These are phyloP conservation scores for Punctoribates punctum DNA, from an alignment of 2,888 invertebrate genomes.

Conservation along the genomic window DNA sequence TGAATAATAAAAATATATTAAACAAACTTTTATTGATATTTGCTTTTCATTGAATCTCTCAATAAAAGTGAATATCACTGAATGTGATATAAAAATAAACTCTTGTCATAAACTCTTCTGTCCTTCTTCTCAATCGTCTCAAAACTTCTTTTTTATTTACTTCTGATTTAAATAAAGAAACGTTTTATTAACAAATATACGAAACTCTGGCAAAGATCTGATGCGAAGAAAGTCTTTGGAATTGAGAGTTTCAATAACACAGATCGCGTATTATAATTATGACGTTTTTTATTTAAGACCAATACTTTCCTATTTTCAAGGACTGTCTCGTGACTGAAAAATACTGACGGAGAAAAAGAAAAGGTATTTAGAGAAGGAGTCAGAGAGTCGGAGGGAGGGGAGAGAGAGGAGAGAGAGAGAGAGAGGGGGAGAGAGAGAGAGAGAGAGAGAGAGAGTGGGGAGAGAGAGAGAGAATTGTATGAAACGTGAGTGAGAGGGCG, in stretches of 20 bases:
- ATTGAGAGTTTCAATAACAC: background rate
- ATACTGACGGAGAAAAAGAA: background rate
- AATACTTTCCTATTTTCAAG: background rate
- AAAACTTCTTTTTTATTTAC: no score
- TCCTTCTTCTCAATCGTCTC: no score
- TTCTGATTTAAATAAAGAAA: no score
- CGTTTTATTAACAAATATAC: no score
- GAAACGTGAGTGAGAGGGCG: background rate
- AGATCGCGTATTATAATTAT: background rate
- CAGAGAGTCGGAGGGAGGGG: conserved; percentile 11
- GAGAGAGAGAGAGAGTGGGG: background rate
- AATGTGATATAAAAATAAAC: no score
- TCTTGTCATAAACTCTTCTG: no score
- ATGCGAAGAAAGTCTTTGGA: background rate
- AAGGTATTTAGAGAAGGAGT: background rate
- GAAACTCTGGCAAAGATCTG: no score
- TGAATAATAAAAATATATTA: no score
- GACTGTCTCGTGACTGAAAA: background rate
- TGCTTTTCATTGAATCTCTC: no score
- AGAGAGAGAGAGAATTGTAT: background rate
- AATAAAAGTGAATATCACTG: no score
- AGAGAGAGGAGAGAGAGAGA: background rate
- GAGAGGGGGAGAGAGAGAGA: background rate
- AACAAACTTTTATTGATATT: no score
- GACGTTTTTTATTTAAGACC: conserved; percentile 17